phyloP scores from a whole-genome alignment of 1,140 invertebrate species.

The Drosophila neocordata region DNA sequence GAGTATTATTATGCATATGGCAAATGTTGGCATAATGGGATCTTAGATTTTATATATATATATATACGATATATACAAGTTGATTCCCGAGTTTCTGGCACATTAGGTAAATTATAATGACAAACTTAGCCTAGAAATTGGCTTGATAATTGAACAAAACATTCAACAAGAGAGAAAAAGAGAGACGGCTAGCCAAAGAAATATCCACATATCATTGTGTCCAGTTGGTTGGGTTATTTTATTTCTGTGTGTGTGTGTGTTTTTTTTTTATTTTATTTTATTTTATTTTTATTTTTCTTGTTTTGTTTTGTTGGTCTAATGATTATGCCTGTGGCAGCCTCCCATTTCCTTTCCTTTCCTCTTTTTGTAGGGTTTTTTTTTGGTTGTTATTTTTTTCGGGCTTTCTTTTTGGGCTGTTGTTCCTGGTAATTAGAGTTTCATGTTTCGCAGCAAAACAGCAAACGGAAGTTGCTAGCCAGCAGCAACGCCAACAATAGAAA shows the following conservation, averaged over 20 bases:
- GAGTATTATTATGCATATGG: constrained; percentile 18
- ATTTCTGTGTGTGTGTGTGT: not conserved
- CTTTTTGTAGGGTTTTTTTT: constrained; percentile 26
- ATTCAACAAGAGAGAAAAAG: not conserved
- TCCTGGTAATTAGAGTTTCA: constrained; percentile 76
- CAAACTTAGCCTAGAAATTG: constrained; percentile 2
- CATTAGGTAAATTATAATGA: constrained; percentile 21
- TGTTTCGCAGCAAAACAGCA: constrained; percentile 59
- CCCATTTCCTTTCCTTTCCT: constrained; percentile 11
- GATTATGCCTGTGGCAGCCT: constrained; percentile 6
- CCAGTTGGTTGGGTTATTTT: constrained; percentile 2
- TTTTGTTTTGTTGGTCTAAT: not conserved
- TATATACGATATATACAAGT: not conserved
- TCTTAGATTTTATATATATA: not conserved
- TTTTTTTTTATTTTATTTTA: too few species aligned
- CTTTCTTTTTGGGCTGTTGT: constrained; percentile 52
- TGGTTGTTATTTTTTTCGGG: constrained; percentile 20
- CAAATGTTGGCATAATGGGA: constrained; percentile 1
- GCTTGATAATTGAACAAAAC: not conserved
- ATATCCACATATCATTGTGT: constrained; percentile 7
- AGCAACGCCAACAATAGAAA: constrained; percentile 19
- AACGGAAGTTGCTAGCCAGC: constrained; percentile 71
- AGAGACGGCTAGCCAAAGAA: not conserved
- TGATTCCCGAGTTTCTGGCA: constrained; percentile 1
- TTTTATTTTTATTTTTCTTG: not conserved